These are phyloP conservation scores for Panulirus ornatus DNA, from an alignment of 1,140 invertebrate genomes.

Conservation along the genomic window DNA sequence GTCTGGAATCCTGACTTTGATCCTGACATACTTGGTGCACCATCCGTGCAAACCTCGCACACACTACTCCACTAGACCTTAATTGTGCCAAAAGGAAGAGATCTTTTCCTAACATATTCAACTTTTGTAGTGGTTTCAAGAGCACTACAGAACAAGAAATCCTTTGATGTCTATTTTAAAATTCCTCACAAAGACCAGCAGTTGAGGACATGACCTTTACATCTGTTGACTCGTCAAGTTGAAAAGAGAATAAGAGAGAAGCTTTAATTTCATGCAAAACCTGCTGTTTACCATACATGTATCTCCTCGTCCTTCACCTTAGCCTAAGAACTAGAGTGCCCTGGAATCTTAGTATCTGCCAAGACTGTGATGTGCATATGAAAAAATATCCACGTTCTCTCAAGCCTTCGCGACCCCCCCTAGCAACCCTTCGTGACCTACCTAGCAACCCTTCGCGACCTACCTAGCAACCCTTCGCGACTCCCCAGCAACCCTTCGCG, in stretches of 20 bases:
- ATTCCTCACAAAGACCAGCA: slow-evolving; percentile 11
- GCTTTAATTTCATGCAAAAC: slow-evolving; percentile 44
- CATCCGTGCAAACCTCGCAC: neutral
- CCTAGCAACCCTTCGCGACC: too few species aligned
- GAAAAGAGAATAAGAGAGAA: neutral
- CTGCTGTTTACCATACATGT: too few species aligned
- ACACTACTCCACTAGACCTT: too few species aligned
- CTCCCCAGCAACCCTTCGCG: too few species aligned
- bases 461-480: too few species aligned
- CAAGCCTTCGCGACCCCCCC: too few species aligned
- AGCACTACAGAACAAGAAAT: slow-evolving; percentile 20
- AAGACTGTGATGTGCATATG: too few species aligned
- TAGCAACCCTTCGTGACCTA: too few species aligned
- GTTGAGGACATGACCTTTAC: slow-evolving; percentile 18
- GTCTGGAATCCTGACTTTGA: slow-evolving; percentile 16
- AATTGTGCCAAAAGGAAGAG: neutral
- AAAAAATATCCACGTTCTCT: too few species aligned
- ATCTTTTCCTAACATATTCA: neutral
- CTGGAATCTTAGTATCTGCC: too few species aligned
- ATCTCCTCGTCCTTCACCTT: slow-evolving; percentile 65
- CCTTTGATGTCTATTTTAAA: neutral
- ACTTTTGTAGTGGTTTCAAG: neutral
- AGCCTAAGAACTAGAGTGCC: too few species aligned
- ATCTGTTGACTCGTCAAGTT: slow-evolving; percentile 37
- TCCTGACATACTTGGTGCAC: neutral